phyloP scores from a whole-genome alignment of 2,888 invertebrate genomes.

The Drosophila formosana region DNA sequence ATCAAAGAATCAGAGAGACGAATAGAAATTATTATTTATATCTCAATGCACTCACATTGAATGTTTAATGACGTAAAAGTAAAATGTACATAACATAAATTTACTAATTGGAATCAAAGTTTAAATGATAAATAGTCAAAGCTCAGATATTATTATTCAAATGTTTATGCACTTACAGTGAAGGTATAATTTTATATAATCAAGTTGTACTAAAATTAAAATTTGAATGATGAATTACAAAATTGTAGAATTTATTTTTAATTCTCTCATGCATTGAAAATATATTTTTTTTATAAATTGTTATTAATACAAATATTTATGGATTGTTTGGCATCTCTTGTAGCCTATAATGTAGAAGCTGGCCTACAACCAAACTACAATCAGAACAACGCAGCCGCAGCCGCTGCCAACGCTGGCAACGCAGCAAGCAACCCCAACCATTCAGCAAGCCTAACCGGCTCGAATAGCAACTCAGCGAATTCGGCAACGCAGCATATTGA shows the following conservation, averaged over 20 bases:
- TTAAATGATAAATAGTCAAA: too few relatives aligned
- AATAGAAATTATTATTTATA: too few relatives aligned
- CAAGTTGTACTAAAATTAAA: background rate
- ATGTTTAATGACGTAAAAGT: too few relatives aligned
- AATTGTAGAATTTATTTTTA: background rate
- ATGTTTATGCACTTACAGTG: background rate
- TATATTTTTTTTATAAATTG: too few relatives aligned
- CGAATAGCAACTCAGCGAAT: slow-evolving; percentile 32
- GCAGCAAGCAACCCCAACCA: slow-evolving; percentile 84
- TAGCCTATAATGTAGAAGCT: slow-evolving; percentile 95
- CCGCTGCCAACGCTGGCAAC: slow-evolving; percentile 78
- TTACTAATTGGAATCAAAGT: too few relatives aligned
- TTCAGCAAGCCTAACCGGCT: slow-evolving; percentile 47
- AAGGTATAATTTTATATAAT: background rate
- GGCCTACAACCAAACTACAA: slow-evolving; percentile 93
- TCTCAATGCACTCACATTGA: too few relatives aligned
- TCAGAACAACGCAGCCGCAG: slow-evolving; percentile 83
- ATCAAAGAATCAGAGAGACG: too few relatives aligned
- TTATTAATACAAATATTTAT: background rate
- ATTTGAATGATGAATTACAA: background rate
- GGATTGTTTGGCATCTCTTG: slow-evolving; percentile 55
- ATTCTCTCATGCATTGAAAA: background rate
- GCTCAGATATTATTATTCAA: too few relatives aligned
- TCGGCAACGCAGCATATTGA: slow-evolving; percentile 66
- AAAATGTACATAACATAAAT: too few relatives aligned